Conservation (phyloP, 1,140 invertebrate genomes). For the Hyles vespertilio region DNA sequence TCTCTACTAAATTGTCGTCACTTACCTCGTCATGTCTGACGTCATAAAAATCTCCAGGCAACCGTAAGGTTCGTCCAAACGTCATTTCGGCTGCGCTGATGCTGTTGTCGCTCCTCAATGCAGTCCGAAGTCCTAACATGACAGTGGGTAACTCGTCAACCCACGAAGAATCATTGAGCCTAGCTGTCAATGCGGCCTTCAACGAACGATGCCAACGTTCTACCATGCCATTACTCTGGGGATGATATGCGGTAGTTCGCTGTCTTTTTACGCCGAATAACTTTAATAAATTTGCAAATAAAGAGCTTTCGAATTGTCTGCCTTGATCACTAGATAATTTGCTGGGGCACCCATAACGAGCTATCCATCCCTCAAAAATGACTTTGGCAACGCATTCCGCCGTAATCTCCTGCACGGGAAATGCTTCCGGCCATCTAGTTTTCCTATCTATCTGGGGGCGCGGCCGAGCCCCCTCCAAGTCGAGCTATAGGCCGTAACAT, state of each 20-base stretch:
- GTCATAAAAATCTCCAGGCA: conserved; percentile 18
- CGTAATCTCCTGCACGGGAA: too few species aligned
- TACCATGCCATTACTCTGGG: conserved; percentile 48
- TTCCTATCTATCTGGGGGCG: not conserved
- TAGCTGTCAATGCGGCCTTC: conserved; percentile 42
- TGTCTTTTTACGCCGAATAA: conserved; percentile 41
- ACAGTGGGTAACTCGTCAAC: conserved; percentile 37
- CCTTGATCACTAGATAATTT: too few species aligned
- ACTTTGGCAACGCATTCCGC: not conserved
- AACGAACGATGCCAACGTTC: conserved; percentile 55
- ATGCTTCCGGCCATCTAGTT: not conserved
- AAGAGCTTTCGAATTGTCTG: not conserved
- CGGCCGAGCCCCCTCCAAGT: too few species aligned
- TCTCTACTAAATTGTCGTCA: conserved; percentile 5
- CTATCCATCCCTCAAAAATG: conserved; percentile 1
- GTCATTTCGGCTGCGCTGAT: conserved; percentile 23
- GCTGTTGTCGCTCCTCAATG: conserved; percentile 18
- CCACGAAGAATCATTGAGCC: conserved; percentile 26
- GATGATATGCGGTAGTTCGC: conserved; percentile 56
- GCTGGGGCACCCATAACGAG: not conserved
- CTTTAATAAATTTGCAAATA: conserved; percentile 45
- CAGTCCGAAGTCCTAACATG: conserved; percentile 30
- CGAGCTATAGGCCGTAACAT: too few species aligned
- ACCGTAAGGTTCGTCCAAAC: conserved; percentile 9
- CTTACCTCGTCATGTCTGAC: not conserved